phyloP scores from a whole-genome alignment of 2,797 vertebrate species.

The Eulemur albifrons region DNA sequence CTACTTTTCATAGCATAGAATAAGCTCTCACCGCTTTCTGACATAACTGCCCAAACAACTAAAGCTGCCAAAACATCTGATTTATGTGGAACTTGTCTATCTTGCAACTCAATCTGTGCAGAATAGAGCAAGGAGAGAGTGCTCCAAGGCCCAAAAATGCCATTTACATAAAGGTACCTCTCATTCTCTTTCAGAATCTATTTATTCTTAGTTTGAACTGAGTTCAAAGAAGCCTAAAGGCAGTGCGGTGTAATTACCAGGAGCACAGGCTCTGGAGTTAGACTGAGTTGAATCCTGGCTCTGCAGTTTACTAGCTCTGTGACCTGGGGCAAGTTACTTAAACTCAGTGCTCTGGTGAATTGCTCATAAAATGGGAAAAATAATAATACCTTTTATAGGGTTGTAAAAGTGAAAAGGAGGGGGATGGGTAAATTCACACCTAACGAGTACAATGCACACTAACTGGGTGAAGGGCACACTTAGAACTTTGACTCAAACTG shows the following conservation, averaged over 20 bases:
- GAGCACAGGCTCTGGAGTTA: background rate
- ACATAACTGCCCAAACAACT: background rate
- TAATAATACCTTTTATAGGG: background rate
- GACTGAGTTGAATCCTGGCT: background rate
- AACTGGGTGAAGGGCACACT: no score
- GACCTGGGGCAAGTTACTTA: background rate
- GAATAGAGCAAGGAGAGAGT: background rate
- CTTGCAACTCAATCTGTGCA: background rate
- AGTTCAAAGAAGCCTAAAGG: background rate
- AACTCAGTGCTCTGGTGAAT: background rate
- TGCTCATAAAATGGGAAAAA: background rate
- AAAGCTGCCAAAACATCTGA: background rate
- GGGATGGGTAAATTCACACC: no score
- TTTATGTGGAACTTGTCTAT: background rate
- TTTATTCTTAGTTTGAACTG: slow-evolving; percentile 14
- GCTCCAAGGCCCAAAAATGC: background rate
- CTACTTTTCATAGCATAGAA: background rate
- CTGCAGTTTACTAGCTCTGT: background rate
- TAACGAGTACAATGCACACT: no score
- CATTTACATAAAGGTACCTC: background rate
- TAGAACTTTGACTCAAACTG: no score
- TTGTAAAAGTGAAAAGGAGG: background rate
- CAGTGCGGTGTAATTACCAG: background rate
- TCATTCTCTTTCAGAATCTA: background rate
- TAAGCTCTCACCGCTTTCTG: background rate